phyloP scores from a whole-genome alignment of 2,113 vertebrate genomes.

The Phyllopteryx taeniolatus region DNA sequence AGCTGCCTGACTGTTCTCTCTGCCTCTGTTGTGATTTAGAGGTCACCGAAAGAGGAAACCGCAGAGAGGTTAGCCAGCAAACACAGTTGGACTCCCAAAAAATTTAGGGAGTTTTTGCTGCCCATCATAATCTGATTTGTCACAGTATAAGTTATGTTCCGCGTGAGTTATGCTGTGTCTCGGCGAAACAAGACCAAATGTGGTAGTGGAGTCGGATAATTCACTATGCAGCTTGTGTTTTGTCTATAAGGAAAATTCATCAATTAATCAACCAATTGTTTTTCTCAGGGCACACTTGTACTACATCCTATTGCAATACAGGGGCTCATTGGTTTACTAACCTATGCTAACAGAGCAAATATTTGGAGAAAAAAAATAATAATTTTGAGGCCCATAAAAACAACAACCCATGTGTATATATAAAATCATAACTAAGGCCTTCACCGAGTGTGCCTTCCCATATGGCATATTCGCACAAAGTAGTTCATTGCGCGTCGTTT shows the following conservation, averaged over 20 bases:
- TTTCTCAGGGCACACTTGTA: not conserved
- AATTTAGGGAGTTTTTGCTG: slow-evolving; percentile 33
- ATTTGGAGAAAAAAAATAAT: not conserved
- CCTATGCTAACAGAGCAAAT: not conserved
- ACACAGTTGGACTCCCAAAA: slow-evolving; percentile 45
- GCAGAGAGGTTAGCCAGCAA: slow-evolving; percentile 61
- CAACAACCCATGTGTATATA: too few relatives aligned
- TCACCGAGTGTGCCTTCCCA: too few relatives aligned
- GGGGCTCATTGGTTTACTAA: not conserved
- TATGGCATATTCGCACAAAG: too few relatives aligned
- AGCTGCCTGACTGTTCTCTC: slow-evolving; percentile 7
- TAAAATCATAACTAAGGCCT: too few relatives aligned
- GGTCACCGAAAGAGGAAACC: slow-evolving; percentile 66
- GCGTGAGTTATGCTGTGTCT: slow-evolving; percentile 14
- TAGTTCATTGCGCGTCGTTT: too few relatives aligned
- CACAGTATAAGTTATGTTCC: slow-evolving; percentile 18
- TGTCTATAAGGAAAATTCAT: not conserved
- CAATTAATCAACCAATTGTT: not conserved
- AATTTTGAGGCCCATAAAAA: not conserved
- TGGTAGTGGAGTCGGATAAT: not conserved
- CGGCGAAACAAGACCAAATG: slow-evolving; percentile 15
- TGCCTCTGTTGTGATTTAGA: slow-evolving; percentile 50
- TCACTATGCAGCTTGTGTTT: not conserved
- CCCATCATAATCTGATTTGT: slow-evolving; percentile 51
- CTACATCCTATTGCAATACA: not conserved